These are phyloP conservation scores for Bergia sp. DNA, from an alignment of 92 coral and sea anemone species.

Conservation along the genomic window DNA sequence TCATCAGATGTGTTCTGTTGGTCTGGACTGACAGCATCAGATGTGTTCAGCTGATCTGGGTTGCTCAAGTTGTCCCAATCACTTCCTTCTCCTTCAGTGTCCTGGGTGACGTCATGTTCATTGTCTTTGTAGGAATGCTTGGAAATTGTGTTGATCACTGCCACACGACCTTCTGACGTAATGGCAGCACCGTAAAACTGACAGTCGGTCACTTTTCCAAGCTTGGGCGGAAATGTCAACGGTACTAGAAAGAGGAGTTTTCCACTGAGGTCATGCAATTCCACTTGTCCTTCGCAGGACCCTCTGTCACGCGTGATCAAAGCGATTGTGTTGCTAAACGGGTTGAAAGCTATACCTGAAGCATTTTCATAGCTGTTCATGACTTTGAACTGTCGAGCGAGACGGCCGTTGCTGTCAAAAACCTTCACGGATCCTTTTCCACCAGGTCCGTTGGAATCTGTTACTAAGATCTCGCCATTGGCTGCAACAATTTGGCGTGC, in stretches of 20 bases:
- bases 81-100: background rate
- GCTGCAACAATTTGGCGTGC: constrained; percentile 30
- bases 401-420: constrained; percentile 32
- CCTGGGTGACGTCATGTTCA: background rate
- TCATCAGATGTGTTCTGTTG: background rate
- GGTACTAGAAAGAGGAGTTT: constrained; percentile 39
- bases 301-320: constrained; percentile 38
- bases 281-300: constrained; percentile 23
- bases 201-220: background rate
- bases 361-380: constrained; percentile 9
- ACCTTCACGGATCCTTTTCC: constrained; percentile 25
- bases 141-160: constrained; percentile 10
- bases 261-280: constrained; percentile 26
- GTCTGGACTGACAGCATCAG: constrained; percentile 7
- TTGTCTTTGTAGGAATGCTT: background rate
- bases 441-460: constrained; percentile 20
- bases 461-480: constrained; percentile 18
- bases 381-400: constrained; percentile 25
- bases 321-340: constrained; percentile 34
- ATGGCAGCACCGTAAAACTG: constrained; percentile 31
- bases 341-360: constrained; percentile 39
- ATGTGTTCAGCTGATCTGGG: constrained; percentile 10
- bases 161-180: constrained; percentile 41
- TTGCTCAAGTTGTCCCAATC: constrained; percentile 20
- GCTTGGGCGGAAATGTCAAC: constrained; percentile 8